Base-by-base conservation (phyloP, 1,140 invertebrate species). In the Panulirus ornatus region DNA sequence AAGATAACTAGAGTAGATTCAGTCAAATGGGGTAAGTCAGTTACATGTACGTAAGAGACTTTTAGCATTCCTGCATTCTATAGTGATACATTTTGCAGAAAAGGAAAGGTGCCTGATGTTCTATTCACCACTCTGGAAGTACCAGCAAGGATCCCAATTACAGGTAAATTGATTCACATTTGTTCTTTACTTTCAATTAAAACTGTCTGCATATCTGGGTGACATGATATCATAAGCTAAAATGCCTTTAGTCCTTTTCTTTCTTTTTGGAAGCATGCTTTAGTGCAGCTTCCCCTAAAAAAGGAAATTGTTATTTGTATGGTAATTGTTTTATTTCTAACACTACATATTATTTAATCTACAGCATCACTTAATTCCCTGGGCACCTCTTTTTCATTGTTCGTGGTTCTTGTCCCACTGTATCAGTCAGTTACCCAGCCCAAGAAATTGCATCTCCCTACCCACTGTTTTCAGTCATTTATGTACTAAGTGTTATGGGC, bases 41-140 rank as follows among this genome's bases (percentile, higher is more conserved):
- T n/a, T n/a, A n/a, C n/a, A n/a, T n/a, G 3, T 76, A 38, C 38
- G 22, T 47, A 8, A 42, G 14, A 2, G 38, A 42, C 16, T 58
- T 14, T 3, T 22, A 19, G 6, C 14, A 19, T 22, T 58, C 22
- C 9, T 66, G 8, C 22, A 27, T 47, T 47, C 44, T 66, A 1
- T 66, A 27, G n/a, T 66, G 6, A 27, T 63, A 42, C 44, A 19
- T 2, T 27, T 93, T 95, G 91, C 93, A 97, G 97, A 89, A 96
- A 96, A 85, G 96, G 96, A 2, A 96, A 96, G 92, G 98, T 99
- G 0, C 98, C 98, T 0, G 97, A 99, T 93, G 96, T 99, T 1
- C 93, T 99, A 54, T 96, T 99, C 91, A 96, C 97, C 1, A 99
- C 98, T 0, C 96, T 98, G 84, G 97, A 99, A 92, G 95, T 97